These are phyloP conservation scores for Morone saxatilis DNA, from an alignment of 2,113 vertebrate genomes.

Conservation along the genomic window DNA sequence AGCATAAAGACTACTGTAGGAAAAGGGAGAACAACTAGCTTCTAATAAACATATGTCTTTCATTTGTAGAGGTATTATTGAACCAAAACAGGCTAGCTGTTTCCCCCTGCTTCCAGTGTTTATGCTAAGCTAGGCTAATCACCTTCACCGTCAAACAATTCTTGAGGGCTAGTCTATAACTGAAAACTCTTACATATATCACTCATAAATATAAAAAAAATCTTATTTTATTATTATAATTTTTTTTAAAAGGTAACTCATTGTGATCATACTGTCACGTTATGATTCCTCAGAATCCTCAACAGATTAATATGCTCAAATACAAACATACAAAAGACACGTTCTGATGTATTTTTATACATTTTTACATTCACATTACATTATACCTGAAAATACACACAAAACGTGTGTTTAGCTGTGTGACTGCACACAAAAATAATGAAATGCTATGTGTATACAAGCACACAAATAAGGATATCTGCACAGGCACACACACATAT, in stretches of 20 bases:
- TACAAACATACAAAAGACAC: neutral
- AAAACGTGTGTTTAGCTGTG: neutral
- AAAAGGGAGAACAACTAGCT: neutral
- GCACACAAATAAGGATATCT: neutral
- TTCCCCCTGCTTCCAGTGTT: neutral
- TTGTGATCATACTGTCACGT: neutral
- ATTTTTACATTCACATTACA: too few relatives aligned
- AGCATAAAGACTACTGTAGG: neutral
- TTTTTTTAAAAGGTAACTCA: neutral
- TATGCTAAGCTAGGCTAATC: conserved; percentile 21
- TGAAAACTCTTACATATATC: neutral
- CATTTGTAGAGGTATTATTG: neutral
- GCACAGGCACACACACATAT: neutral
- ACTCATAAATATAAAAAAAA: too few relatives aligned
- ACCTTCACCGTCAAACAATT: too few relatives aligned
- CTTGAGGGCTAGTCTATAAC: neutral
- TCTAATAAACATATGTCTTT: neutral
- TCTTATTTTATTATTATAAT: neutral
- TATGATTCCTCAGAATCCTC: too few relatives aligned
- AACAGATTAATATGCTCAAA: too few relatives aligned
- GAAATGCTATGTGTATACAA: neutral
- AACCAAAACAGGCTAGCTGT: neutral
- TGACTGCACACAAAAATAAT: neutral
- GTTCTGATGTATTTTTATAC: too few relatives aligned
- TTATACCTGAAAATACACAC: neutral